phyloP scores from a whole-genome alignment of 2,888 invertebrate species.

The Sesia apiformis region DNA sequence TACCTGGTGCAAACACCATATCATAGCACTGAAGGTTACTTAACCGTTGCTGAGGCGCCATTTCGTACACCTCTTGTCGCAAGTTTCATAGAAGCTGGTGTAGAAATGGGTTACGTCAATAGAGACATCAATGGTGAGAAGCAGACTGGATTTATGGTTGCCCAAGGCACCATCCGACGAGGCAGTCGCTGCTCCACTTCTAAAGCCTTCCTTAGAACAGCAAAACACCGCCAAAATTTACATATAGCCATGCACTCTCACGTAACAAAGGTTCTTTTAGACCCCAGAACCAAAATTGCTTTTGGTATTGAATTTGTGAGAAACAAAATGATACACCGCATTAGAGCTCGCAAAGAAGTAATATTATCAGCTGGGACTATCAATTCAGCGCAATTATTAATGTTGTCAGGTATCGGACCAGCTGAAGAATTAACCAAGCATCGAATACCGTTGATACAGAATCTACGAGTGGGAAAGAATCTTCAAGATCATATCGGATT shows the following conservation, averaged over 20 bases:
- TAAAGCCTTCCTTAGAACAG: conserved; percentile 89
- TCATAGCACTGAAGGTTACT: conserved; percentile 85
- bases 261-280: conserved; percentile 83
- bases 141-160: conserved; percentile 92
- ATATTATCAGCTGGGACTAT: conserved; percentile 93
- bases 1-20: conserved; percentile 86
- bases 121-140: conserved; percentile 90
- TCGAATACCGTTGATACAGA: conserved; percentile 85
- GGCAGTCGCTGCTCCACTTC: conserved; percentile 92
- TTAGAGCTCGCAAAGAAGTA: conserved; percentile 88
- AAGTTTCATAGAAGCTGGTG: conserved; percentile 87
- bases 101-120: conserved; percentile 89
- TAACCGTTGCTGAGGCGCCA: conserved; percentile 90
- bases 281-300: conserved; percentile 82
- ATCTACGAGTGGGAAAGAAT: conserved; percentile 88
- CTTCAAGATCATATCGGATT: conserved; percentile 92
- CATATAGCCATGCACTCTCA: conserved; percentile 89
- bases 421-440: conserved; percentile 80
- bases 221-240: conserved; percentile 85
- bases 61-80: conserved; percentile 89
- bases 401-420: conserved; percentile 93
- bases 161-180: conserved; percentile 84
- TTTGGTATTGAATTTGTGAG: conserved; percentile 88
- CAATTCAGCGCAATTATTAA: conserved; percentile 93
- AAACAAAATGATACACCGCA: conserved; percentile 80